Conservation (phyloP, 2,888 invertebrate species). For the Alviniconcha strummeri region DNA sequence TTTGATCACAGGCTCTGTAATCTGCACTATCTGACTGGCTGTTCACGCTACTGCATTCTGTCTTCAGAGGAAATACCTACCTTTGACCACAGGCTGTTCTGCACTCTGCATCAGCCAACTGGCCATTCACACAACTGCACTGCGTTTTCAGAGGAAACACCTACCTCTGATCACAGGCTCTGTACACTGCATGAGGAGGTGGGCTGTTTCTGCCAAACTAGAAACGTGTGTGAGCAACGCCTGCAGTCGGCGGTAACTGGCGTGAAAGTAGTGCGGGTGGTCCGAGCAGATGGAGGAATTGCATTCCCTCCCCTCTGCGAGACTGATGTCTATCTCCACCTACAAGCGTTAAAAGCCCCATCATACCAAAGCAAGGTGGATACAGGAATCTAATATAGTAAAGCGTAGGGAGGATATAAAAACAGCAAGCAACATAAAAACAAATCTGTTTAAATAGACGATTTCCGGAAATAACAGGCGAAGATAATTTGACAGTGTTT, state of each 20-base stretch:
- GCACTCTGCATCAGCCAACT: slow-evolving; percentile 48
- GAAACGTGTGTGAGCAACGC: slow-evolving; percentile 18
- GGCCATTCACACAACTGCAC: too few species aligned
- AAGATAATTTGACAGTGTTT: too few species aligned
- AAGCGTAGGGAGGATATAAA: too few species aligned
- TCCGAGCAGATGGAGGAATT: neutral
- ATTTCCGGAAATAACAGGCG: too few species aligned
- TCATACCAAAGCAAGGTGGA: neutral
- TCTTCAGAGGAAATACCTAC: too few species aligned
- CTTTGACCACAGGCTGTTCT: slow-evolving; percentile 42
- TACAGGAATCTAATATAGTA: neutral
- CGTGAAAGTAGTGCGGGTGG: slow-evolving; percentile 2
- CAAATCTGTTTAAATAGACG: too few species aligned
- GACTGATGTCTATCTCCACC: slow-evolving; percentile 57
- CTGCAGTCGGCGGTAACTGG: slow-evolving; percentile 20
- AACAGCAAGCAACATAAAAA: too few species aligned
- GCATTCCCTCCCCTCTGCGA: slow-evolving; percentile 45
- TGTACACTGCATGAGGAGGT: slow-evolving; percentile 51
- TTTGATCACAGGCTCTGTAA: neutral
- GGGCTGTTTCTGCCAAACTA: slow-evolving; percentile 46
- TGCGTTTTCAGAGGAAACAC: too few species aligned
- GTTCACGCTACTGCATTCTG: too few species aligned
- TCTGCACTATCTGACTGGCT: neutral
- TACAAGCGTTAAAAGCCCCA: slow-evolving; percentile 34
- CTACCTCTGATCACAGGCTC: slow-evolving; percentile 42